These are phyloP conservation scores for Vannuccia rotundouncinata DNA, from an alignment of 2,888 invertebrate species.

Conservation along the genomic window DNA sequence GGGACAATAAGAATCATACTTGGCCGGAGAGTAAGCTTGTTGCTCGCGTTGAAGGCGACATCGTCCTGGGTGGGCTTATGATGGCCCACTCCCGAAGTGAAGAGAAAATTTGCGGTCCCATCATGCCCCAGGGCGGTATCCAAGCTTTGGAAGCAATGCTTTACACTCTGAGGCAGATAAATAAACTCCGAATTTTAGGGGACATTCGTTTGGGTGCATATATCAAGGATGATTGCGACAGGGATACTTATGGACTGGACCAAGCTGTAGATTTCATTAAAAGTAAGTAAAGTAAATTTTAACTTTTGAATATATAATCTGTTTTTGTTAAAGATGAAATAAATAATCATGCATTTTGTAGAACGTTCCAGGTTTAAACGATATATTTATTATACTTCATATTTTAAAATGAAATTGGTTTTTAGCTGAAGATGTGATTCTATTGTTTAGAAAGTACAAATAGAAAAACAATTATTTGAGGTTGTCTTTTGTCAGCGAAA, in stretches of 20 bases:
- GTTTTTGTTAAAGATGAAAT: no score
- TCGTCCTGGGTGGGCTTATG: conserved; percentile 82
- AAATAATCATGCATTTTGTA: no score
- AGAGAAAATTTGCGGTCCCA: conserved; percentile 76
- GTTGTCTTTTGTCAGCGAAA: no score
- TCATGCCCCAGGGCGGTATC: conserved; percentile 79
- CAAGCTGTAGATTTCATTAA: conserved; percentile 93
- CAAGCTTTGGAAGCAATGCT: conserved; percentile 81
- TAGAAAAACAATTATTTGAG: no score
- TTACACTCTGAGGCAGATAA: conserved; percentile 70
- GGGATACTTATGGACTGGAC: conserved; percentile 86
- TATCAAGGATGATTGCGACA: conserved; percentile 86
- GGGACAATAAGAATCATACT: no score
- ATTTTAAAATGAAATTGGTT: no score
- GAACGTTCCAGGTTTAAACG: no score
- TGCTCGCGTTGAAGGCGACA: conserved; percentile 62
- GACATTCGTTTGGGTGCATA: conserved; percentile 77
- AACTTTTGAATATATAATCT: no score
- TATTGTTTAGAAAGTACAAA: no score
- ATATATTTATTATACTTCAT: no score
- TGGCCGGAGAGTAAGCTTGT: conserved; percentile 63
- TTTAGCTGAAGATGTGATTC: no score
- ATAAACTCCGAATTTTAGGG: conserved; percentile 58
- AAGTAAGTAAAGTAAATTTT: conserved; percentile 63
- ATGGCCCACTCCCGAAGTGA: conserved; percentile 83